These are phyloP conservation scores for Halotydeus destructor DNA, from an alignment of 1,140 invertebrate genomes.

Conservation along the genomic window DNA sequence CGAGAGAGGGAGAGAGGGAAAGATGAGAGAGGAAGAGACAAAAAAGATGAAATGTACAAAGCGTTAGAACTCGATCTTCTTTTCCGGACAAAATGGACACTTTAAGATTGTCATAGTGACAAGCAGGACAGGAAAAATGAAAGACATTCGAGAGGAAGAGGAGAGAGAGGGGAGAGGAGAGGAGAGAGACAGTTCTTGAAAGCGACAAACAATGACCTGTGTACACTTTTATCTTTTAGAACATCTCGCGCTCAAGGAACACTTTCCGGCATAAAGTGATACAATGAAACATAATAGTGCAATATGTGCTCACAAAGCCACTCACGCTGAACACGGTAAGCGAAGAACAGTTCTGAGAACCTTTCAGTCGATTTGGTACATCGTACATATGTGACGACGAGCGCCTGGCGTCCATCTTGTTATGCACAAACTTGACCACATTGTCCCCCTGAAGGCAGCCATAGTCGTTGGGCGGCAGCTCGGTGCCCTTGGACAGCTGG, in stretches of 20 bases:
- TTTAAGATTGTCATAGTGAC: no score
- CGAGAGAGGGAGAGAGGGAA: conserved; percentile 1
- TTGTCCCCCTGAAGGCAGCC: no score
- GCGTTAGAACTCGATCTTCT: no score
- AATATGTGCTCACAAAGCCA: conserved; percentile 6
- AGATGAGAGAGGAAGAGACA: not conserved
- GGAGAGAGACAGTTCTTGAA: not conserved
- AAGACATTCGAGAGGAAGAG: conserved; percentile 1
- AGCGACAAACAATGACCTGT: not conserved
- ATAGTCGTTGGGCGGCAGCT: no score
- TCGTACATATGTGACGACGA: not conserved
- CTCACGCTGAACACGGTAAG: not conserved
- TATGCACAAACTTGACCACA: no score
- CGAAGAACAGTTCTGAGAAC: not conserved
- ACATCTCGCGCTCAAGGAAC: no score
- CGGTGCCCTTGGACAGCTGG: no score
- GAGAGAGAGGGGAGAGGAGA: not conserved
- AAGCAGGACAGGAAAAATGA: not conserved
- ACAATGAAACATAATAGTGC: conserved; percentile 5
- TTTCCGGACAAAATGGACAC: no score
- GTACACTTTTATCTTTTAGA: not conserved
- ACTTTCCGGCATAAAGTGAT: not conserved
- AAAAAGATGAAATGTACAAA: not conserved
- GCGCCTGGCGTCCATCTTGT: no score
- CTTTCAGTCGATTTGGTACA: not conserved